Conservation (phyloP, 2,888 invertebrate genomes). For the Eilema sororculum region DNA sequence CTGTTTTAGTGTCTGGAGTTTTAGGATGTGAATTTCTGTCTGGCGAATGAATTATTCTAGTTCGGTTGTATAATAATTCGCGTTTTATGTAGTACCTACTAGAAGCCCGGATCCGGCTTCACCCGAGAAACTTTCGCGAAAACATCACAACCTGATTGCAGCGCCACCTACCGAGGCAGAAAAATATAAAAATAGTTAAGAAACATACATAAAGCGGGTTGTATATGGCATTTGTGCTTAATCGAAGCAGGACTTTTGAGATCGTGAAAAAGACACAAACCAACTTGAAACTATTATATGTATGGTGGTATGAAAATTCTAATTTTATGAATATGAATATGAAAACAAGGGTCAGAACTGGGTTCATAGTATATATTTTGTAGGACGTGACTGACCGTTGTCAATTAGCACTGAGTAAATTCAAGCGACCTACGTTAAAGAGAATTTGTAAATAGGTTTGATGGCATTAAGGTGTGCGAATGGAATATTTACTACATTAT, state of each 20-base stretch:
- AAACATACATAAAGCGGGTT: too few species aligned
- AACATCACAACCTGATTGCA: too few species aligned
- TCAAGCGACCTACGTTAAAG: not conserved
- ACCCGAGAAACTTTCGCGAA: too few species aligned
- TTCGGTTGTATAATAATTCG: too few species aligned
- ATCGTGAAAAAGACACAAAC: too few species aligned
- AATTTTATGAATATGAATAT: not conserved
- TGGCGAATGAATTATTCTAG: not conserved
- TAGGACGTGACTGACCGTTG: not conserved
- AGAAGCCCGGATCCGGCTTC: too few species aligned
- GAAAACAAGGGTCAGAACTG: not conserved
- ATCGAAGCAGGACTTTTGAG: too few species aligned
- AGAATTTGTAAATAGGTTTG: not conserved
- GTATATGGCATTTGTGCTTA: too few species aligned
- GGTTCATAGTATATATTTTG: not conserved
- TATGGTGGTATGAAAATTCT: not conserved
- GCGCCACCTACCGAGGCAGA: too few species aligned
- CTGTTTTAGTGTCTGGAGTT: slow-evolving; percentile 32
- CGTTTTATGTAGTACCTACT: too few species aligned
- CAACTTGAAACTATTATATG: too few species aligned
- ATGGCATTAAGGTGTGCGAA: not conserved
- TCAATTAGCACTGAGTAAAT: not conserved
- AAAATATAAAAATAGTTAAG: too few species aligned
- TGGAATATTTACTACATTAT: not conserved
- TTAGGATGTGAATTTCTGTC: slow-evolving; percentile 22